Conservation (phyloP, 1,140 invertebrate species). For the Choristoneura fumiferana region DNA sequence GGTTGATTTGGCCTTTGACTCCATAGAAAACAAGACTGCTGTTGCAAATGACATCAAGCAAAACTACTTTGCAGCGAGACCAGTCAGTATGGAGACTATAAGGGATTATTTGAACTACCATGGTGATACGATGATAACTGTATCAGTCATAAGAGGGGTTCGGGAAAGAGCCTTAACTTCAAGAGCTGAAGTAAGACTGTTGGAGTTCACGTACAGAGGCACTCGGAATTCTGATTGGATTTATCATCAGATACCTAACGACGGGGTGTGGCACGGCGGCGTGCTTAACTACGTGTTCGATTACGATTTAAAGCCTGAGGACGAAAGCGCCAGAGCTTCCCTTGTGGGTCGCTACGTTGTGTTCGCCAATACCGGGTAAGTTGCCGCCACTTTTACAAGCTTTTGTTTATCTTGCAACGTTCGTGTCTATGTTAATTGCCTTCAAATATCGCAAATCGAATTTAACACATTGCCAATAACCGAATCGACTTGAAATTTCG, state of each 20-base stretch:
- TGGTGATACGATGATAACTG: slow-evolving; percentile 52
- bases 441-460: no score
- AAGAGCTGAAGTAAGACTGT: slow-evolving; percentile 39
- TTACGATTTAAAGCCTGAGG: slow-evolving; percentile 39
- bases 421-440: no score
- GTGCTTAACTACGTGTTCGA: slow-evolving; percentile 58
- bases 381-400: slow-evolving; percentile 15
- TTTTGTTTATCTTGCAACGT: no score
- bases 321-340: slow-evolving; percentile 28
- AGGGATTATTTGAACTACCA: slow-evolving; percentile 62
- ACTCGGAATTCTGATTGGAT: slow-evolving; percentile 50
- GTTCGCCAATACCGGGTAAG: slow-evolving; percentile 57
- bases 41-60: slow-evolving; percentile 41
- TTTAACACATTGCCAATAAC: no score
- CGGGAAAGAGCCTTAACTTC: slow-evolving; percentile 50
- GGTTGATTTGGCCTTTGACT: slow-evolving; percentile 45
- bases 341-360: slow-evolving; percentile 34
- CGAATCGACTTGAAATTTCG: no score
- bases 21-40: slow-evolving; percentile 32
- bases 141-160: slow-evolving; percentile 46
- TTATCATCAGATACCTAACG: slow-evolving; percentile 48
- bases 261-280: slow-evolving; percentile 50
- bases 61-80: slow-evolving; percentile 51
- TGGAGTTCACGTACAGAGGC: slow-evolving; percentile 53
- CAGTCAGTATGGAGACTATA: slow-evolving; percentile 50